Conservation (phyloP, 2,113 vertebrate genomes). For the Shinisaurus crocodilurus region DNA sequence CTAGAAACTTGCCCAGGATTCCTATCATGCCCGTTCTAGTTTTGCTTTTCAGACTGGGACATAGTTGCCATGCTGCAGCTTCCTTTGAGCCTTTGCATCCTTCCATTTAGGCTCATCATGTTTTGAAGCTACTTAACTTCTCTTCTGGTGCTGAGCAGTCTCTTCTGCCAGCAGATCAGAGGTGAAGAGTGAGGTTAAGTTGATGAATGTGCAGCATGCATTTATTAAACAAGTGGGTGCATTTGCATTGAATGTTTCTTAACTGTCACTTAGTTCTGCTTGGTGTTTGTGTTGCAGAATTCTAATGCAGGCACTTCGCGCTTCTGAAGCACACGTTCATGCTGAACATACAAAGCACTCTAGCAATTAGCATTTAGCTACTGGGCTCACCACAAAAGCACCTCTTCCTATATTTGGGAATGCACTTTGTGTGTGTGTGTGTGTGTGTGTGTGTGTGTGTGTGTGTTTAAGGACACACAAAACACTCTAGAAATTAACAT, state of each 20-base stretch:
- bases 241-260: background rate
- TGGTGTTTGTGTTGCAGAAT: background rate
- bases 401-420: background rate
- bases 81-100: background rate
- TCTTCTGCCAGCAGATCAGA: background rate
- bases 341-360: background rate
- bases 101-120: background rate
- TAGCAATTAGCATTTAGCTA: background rate
- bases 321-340: background rate
- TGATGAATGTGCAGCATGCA: background rate
- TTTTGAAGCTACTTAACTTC: background rate
- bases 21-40: too few relatives aligned
- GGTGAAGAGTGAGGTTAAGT: conserved; percentile 4
- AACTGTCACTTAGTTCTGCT: background rate
- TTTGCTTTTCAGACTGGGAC: background rate
- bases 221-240: background rate
- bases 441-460: too few relatives aligned
- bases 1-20: background rate
- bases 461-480: background rate
- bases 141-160: background rate
- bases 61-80: background rate
- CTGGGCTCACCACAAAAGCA: background rate
- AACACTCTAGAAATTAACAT: too few relatives aligned
- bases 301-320: background rate
- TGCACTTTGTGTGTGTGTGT: background rate